These are phyloP conservation scores for Choreutis nemorana DNA, from an alignment of 2,888 invertebrate species.

Conservation along the genomic window DNA sequence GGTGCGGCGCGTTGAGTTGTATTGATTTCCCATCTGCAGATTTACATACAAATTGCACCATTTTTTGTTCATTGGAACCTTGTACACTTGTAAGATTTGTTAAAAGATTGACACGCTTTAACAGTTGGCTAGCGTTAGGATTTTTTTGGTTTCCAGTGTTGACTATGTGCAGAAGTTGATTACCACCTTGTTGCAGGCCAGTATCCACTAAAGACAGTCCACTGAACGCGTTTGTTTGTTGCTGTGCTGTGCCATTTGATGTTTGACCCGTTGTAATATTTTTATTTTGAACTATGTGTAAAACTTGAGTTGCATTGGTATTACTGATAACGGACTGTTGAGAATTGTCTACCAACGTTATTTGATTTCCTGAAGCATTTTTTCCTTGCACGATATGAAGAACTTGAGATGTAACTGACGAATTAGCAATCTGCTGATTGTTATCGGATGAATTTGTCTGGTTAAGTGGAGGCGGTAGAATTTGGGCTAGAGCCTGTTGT, in stretches of 20 bases:
- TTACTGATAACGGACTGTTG: slow-evolving; percentile 47
- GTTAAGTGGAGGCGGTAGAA: slow-evolving; percentile 49
- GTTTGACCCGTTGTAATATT: slow-evolving; percentile 19
- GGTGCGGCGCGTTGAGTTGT: slow-evolving; percentile 61
- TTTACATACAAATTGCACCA: slow-evolving; percentile 71
- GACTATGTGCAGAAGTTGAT: slow-evolving; percentile 57
- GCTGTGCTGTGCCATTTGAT: slow-evolving; percentile 25
- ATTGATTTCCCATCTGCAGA: slow-evolving; percentile 68
- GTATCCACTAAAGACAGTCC: slow-evolving; percentile 51
- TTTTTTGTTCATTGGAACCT: slow-evolving; percentile 57
- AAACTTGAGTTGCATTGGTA: slow-evolving; percentile 41
- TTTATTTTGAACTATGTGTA: slow-evolving; percentile 60
- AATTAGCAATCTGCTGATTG: slow-evolving; percentile 25
- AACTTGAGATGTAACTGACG: slow-evolving; percentile 35
- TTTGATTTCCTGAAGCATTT: slow-evolving; percentile 41
- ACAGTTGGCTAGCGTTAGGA: slow-evolving; percentile 36
- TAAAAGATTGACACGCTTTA: slow-evolving; percentile 57
- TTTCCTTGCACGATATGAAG: slow-evolving; percentile 59
- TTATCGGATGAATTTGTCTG: slow-evolving; percentile 32
- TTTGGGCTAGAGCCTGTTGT: slow-evolving; percentile 57
- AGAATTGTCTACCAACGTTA: slow-evolving; percentile 42
- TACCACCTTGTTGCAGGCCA: slow-evolving; percentile 48
- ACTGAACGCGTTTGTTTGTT: slow-evolving; percentile 37
- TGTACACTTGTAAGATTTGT: slow-evolving; percentile 55
- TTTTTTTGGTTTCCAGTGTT: slow-evolving; percentile 50